Evolutionary conservation across 2,797 vertebrate genomes (phyloP).

Genomic region (Spinus olivaceus): DNA sequence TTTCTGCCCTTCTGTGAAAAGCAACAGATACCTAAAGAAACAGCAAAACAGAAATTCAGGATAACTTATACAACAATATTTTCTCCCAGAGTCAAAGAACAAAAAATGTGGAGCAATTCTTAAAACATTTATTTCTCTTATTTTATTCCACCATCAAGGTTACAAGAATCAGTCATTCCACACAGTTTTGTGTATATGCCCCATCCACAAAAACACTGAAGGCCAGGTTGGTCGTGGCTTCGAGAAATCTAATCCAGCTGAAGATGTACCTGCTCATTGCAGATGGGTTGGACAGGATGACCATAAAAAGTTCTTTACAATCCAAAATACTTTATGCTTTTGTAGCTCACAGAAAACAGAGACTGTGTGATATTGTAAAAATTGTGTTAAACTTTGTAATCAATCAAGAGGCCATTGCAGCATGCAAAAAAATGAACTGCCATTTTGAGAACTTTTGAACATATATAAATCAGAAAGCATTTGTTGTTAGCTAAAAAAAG

Average conservation of each 20-base stretch:
- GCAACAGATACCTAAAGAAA: neutral
- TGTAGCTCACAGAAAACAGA: neutral
- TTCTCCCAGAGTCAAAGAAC: neutral
- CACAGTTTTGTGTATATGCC: neutral
- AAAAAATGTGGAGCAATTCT: neutral
- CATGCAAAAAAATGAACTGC: neutral
- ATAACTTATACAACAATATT: neutral
- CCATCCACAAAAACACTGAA: neutral
- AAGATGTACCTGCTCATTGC: neutral
- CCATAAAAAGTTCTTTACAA: neutral
- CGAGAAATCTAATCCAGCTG: neutral
- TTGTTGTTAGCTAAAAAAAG: neutral
- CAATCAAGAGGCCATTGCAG: neutral
- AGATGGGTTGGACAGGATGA: neutral
- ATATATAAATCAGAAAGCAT: neutral
- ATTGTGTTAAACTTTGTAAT: neutral
- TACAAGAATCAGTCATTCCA: neutral
- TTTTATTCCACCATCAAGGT: neutral
- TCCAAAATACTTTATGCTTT: neutral
- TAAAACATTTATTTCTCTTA: neutral
- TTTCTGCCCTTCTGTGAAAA: neutral
- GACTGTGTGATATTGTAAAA: neutral
- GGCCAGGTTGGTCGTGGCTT: accelerated
- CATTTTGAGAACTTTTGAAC: neutral
- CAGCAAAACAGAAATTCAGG: neutral